Conservation (phyloP, 2,888 invertebrate species). For the Macaria notata region DNA sequence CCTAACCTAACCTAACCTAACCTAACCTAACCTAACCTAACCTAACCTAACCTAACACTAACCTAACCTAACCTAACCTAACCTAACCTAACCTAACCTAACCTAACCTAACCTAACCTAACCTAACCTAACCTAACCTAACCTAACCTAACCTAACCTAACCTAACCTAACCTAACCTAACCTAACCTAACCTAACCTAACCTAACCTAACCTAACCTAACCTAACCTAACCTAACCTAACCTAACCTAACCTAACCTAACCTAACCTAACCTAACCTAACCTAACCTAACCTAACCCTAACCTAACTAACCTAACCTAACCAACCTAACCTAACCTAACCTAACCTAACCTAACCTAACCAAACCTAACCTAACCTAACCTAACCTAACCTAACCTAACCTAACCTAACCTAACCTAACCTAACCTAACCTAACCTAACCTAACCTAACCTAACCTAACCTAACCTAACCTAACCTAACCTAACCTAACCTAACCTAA, state of each 20-base stretch:
- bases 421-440: slow-evolving; percentile 29
- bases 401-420: slow-evolving; percentile 26
- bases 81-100: slow-evolving; percentile 30
- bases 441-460: slow-evolving; percentile 32
- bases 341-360: slow-evolving; percentile 28
- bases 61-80: slow-evolving; percentile 29
- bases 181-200: slow-evolving; percentile 26
- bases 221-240: slow-evolving; percentile 29
- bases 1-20: slow-evolving; percentile 27
- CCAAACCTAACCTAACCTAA: slow-evolving; percentile 30
- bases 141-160: slow-evolving; percentile 30
- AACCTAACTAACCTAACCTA: slow-evolving; percentile 31
- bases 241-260: slow-evolving; percentile 28
- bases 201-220: slow-evolving; percentile 32
- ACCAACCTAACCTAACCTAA: slow-evolving; percentile 28
- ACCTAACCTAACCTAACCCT: slow-evolving; percentile 26
- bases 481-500: slow-evolving; percentile 29
- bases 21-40: slow-evolving; percentile 25
- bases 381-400: slow-evolving; percentile 30
- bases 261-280: slow-evolving; percentile 29
- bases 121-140: slow-evolving; percentile 28
- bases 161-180: slow-evolving; percentile 27
- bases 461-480: slow-evolving; percentile 26
- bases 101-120: slow-evolving; percentile 28
- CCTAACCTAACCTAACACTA: slow-evolving; percentile 31